phyloP scores from a whole-genome alignment of 2,888 invertebrate species.

The Microchrysa polita region DNA sequence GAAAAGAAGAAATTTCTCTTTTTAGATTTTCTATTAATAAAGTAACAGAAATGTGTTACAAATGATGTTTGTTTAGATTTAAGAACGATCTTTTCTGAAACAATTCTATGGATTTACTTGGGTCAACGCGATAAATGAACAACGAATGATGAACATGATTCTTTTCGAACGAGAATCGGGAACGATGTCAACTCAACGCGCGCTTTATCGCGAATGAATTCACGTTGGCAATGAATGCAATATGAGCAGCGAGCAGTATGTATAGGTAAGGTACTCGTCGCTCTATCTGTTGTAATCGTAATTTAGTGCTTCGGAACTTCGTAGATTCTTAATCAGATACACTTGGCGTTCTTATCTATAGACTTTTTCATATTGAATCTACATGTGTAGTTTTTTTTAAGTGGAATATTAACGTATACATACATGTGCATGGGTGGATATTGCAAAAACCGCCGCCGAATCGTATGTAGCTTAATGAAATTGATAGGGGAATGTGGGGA shows the following conservation, averaged over 20 bases:
- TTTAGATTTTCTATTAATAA: constrained; percentile 7
- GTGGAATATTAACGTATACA: too few species aligned
- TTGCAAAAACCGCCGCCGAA: not conserved
- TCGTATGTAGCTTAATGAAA: not conserved
- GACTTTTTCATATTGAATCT: constrained; percentile 9
- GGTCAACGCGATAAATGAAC: not conserved
- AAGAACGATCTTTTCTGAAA: not conserved
- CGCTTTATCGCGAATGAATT: constrained; percentile 48
- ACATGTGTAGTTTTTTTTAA: constrained; percentile 6
- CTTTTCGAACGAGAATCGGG: not conserved
- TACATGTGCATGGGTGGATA: not conserved
- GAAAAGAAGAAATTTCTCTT: constrained; percentile 13
- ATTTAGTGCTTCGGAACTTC: constrained; percentile 29
- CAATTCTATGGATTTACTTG: constrained; percentile 20
- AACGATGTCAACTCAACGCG: constrained; percentile 41
- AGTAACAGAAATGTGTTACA: not conserved
- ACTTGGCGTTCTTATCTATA: constrained; percentile 30
- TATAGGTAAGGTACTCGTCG: too few species aligned
- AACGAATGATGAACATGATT: constrained; percentile 20
- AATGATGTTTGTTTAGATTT: not conserved
- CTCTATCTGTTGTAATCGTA: constrained; percentile 11
- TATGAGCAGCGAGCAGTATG: too few species aligned
- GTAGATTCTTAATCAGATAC: constrained; percentile 28
- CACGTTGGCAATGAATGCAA: constrained; percentile 15
- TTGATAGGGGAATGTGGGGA: not conserved